Base-by-base conservation (phyloP, 2,888 invertebrate species). In the Himalopsyche anomala region DNA sequence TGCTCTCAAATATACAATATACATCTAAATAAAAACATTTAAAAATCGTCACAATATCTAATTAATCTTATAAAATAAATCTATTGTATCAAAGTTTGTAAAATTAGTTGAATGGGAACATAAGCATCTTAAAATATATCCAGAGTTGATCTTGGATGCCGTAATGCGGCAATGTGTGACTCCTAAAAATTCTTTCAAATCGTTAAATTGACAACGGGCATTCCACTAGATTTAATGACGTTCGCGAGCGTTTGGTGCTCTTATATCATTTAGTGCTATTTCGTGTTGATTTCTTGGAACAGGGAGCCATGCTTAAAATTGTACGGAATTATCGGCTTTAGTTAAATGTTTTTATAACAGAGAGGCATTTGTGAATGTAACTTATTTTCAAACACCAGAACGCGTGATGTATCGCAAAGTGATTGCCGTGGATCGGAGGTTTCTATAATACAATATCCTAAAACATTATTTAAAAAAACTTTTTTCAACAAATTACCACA, bases 181-280 rank as follows among this genome's bases (percentile, higher is more conserved):
- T 62, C 56, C 19, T 56, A 19, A 62, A 62, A 19, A 62, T 62
- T 62, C 19, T 62, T 62, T 28, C n/a, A 62, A 62, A 19, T 62
- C 62, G 62, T 62, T 62, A 62, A 62, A 62, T 62, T 62, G 28
- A 62, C 62, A 62, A 28, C 62, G 9, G 62, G 4, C 62, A 62
- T 62, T 62, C 62, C 62, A 62, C 5, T 28, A 28, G 9, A 62
- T 62, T 62, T 62, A 62, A 62, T 62, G 62, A 5, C 19, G 62
- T 62, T 62, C 1, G 19, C 62, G 9, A 9, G 28, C 62, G 19
- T 62, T 15, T 28, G 28, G 62, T 19, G 62, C 62, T 8, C 62
- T 19, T 62, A 62, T 62, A 19, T 62, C 62, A 62, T 62, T 62
- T 62, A 62, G 62, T 62, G 28, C 19, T 28, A 28, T 62, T 62